A percentile compares a stretch with the other conserved stretches of the same genome.
Conservation (phyloP, 2,797 vertebrate genomes). For the Cheirogaleus major region DNA sequence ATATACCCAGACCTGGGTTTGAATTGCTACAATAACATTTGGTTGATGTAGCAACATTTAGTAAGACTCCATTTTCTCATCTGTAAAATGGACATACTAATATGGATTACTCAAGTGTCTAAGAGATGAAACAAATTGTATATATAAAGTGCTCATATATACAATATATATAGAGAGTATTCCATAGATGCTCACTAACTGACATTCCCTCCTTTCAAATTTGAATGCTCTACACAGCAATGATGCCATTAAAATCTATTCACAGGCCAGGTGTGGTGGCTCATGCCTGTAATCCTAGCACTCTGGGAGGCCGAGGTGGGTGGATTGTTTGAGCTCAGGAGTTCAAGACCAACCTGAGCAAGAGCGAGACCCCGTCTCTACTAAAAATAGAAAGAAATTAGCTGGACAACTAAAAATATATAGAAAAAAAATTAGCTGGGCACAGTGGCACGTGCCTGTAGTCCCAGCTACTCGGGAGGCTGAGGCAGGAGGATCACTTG, state of each 20-base stretch:
- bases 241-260: slow-evolving; percentile 19
- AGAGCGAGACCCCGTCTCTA: too few relatives aligned
- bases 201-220: not conserved
- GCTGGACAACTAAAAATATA: too few relatives aligned
- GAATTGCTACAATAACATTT: not conserved
- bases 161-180: not conserved
- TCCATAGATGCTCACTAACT: not conserved
- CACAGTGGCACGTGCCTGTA: too few relatives aligned
- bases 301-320: too few relatives aligned
- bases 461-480: too few relatives aligned
- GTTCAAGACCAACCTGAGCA: too few relatives aligned
- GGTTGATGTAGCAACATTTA: not conserved
- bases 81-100: slow-evolving; percentile 30
- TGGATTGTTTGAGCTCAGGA: too few relatives aligned
- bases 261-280: not conserved
- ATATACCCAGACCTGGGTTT: not conserved
- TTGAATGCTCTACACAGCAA: not conserved
- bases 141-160: not conserved
- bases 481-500: too few relatives aligned
- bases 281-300: too few relatives aligned
- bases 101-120: not conserved
- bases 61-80: not conserved
- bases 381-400: too few relatives aligned
- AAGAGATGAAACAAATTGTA: not conserved
- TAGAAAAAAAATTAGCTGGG: too few relatives aligned